Base-by-base conservation (phyloP, 2,888 invertebrate genomes). In the Athalia circularis region DNA sequence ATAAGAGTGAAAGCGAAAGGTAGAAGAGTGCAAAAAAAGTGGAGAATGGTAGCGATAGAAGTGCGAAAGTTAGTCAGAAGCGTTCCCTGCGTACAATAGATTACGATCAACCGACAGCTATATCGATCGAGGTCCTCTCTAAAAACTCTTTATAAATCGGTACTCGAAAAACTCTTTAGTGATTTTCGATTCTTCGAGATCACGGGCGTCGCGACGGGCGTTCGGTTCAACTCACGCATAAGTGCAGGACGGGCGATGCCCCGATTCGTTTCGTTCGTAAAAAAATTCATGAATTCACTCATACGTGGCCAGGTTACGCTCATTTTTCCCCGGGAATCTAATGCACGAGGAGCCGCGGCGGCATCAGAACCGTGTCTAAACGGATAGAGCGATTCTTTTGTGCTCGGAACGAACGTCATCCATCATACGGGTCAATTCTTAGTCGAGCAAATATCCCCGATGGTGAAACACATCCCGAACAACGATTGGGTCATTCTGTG, bases 391-490 rank as follows among this genome's bases (percentile, higher is more conserved):
- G 62, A 75, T 75, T 64, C 75, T 52, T 62, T 75, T 75, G 64
- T 75, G 48, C 8, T 4, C 47, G n/a, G 43, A 50, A n/a, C 5
- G n/a, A n/a, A 50, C 79, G 45, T 65, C 65, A 65, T 77, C 77
- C 57, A 77, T 77, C 77, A 77, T 77, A 77, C 77, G 77, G 67
- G 77, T 65, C 77, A 65, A 77, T 77, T 77, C 77, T 77, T 65
- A 65, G 52, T 50, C 54, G 65, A 65, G 65, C 65, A 77, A 77
- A 77, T 77, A 77, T 65, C 65, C 57, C 77, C 75, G 64, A 50
- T 74, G 78, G 78, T 62, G 54, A 72, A 78, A 78, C 78, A 78
- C 70, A 54, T 78, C 78, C 72, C 9, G 78, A 70, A 78, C 78
- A 78, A 78, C 74, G 78, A 61, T 68, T 68, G 57, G 65, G 77